These are phyloP conservation scores for Rhynchotus rufescens DNA, from an alignment of 2,797 vertebrate species.

Conservation along the genomic window DNA sequence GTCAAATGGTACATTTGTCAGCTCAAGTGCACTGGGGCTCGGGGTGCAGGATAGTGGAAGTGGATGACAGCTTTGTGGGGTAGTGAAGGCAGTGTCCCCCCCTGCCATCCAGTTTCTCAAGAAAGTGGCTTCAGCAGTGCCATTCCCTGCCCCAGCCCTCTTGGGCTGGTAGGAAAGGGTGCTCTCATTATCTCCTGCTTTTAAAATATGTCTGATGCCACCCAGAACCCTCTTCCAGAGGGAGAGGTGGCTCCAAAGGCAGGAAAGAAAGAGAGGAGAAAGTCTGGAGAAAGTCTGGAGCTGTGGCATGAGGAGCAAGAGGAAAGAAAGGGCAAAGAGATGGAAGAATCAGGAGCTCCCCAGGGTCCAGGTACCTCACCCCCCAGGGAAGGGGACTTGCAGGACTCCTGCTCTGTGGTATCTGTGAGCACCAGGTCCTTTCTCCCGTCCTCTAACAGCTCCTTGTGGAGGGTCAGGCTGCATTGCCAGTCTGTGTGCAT, in stretches of 20 bases:
- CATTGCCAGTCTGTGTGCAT: not conserved
- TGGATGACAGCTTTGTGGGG: not conserved
- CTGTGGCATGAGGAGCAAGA: not conserved
- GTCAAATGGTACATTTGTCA: not conserved
- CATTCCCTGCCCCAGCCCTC: no score
- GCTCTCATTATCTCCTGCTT: not conserved
- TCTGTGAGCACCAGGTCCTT: not conserved
- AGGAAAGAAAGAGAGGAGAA: not conserved
- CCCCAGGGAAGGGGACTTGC: not conserved
- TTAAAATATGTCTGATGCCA: not conserved
- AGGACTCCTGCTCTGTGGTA: not conserved
- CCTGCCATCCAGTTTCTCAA: not conserved
- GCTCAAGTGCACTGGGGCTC: not conserved
- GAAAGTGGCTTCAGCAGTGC: not conserved
- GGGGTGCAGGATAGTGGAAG: not conserved
- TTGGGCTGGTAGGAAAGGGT: not conserved
- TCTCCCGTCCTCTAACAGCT: not conserved
- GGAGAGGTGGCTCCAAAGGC: not conserved
- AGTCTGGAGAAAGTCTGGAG: rapidly evolving
- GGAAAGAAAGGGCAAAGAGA: not conserved
- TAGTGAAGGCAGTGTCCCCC: no score
- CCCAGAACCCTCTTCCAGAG: not conserved
- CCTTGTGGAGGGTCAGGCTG: not conserved
- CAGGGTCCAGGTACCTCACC: not conserved
- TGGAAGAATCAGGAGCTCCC: not conserved